Conservation (phyloP, 2,797 vertebrate genomes). For the Dromococcyx pavoninus region DNA sequence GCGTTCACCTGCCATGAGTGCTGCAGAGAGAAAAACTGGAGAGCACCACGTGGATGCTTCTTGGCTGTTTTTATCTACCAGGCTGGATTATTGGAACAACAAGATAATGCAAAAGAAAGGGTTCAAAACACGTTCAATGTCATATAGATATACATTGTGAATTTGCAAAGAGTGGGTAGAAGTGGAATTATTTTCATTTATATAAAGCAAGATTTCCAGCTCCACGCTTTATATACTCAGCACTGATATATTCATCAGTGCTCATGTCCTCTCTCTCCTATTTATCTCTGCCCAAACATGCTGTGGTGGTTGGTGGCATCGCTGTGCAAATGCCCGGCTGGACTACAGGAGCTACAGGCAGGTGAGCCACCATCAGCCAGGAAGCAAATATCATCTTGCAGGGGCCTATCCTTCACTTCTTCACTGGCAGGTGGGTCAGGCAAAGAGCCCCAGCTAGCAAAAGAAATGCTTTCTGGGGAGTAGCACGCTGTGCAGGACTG, state of each 20-base stretch:
- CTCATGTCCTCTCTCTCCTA: fast-evolving
- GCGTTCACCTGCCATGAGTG: neutral
- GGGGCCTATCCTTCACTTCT: neutral
- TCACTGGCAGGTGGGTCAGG: neutral
- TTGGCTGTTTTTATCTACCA: neutral
- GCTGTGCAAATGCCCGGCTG: neutral
- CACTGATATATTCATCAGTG: neutral
- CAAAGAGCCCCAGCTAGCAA: neutral
- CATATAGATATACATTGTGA: neutral
- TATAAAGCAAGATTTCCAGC: neutral
- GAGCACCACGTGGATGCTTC: fast-evolving
- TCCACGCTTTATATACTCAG: fast-evolving
- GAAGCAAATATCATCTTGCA: neutral
- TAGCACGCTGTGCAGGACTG: neutral
- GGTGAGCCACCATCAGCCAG: neutral
- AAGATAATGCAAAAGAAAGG: neutral
- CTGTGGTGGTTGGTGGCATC: neutral
- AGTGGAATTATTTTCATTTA: neutral
- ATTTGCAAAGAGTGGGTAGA: neutral
- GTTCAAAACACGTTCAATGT: neutral
- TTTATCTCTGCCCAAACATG: fast-evolving
- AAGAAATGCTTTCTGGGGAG: neutral
- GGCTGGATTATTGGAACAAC: neutral
- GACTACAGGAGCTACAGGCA: fast-evolving
- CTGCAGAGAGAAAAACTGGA: neutral